phyloP scores from a whole-genome alignment of 2,113 vertebrate species.

The Eolophus roseicapilla region DNA sequence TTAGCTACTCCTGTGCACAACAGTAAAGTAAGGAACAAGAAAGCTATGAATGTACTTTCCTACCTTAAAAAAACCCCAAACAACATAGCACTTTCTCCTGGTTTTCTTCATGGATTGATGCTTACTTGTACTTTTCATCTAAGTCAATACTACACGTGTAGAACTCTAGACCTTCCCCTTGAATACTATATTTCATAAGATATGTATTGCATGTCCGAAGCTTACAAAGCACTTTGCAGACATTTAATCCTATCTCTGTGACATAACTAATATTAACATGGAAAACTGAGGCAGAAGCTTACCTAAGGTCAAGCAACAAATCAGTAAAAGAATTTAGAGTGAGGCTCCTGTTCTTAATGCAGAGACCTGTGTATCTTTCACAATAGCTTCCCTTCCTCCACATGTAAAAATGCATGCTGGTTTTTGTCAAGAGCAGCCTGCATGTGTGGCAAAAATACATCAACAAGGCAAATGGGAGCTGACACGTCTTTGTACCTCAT shows the following conservation, averaged over 20 bases:
- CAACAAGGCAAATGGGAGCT: background rate
- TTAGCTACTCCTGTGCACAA: background rate
- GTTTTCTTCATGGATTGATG: background rate
- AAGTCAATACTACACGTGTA: background rate
- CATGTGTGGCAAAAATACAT: background rate
- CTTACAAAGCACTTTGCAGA: background rate
- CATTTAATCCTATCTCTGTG: background rate
- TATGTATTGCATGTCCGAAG: background rate
- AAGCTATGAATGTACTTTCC: background rate
- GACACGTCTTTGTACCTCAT: background rate
- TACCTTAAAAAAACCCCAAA: background rate
- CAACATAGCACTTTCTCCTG: background rate
- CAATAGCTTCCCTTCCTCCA: slow-evolving; percentile 14
- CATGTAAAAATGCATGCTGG: background rate
- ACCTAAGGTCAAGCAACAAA: background rate
- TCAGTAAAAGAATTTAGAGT: background rate
- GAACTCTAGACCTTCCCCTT: background rate
- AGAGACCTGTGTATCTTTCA: background rate
- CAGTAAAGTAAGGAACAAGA: background rate
- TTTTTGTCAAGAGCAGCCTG: slow-evolving; percentile 1
- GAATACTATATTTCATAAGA: background rate
- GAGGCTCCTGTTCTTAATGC: background rate
- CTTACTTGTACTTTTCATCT: background rate
- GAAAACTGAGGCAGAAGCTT: slow-evolving; percentile 6
- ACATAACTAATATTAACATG: background rate